Evolutionary conservation across 2,113 vertebrate species (phyloP).

Genomic region (Brachyistius frenatus): DNA sequence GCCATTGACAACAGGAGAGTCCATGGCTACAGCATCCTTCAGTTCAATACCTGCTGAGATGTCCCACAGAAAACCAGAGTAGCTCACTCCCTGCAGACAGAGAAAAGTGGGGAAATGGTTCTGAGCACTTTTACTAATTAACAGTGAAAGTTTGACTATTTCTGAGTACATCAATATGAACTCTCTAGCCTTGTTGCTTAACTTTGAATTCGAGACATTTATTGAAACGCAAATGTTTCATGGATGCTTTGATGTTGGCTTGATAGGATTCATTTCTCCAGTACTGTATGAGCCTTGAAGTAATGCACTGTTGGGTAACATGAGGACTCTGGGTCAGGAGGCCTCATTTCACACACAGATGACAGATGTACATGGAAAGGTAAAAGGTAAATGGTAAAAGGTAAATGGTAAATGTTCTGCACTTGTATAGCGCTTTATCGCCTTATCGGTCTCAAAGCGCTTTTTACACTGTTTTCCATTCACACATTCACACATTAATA

Average conservation of each 20-base stretch:
- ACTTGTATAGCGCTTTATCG: too few species aligned
- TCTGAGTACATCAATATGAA: not conserved
- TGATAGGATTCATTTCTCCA: not conserved
- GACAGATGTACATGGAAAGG: not conserved
- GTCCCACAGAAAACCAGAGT: conserved; percentile 95
- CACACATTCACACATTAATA: too few species aligned
- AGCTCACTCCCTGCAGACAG: conserved; percentile 84
- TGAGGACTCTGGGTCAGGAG: not conserved
- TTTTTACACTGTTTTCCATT: too few species aligned
- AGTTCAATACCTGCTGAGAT: conserved; percentile 88
- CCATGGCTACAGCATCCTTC: conserved; percentile 82
- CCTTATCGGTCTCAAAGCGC: too few species aligned
- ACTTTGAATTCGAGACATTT: too few species aligned
- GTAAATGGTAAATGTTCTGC: too few species aligned
- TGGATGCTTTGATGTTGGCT: not conserved
- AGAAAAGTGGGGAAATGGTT: conserved; percentile 29
- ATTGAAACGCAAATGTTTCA: too few species aligned
- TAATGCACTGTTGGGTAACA: not conserved
- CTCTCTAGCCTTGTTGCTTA: not conserved
- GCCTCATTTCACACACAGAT: not conserved
- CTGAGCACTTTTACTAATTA: too few species aligned
- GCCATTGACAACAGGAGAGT: conserved; percentile 83
- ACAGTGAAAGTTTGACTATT: too few species aligned
- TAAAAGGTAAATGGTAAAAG: not conserved
- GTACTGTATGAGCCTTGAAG: not conserved